Percentiles rank a stretch among this genome's conserved stretches.
Evolutionary conservation across 1,140 invertebrate species (phyloP).

Genomic region (Antheraea mylitta): DNA sequence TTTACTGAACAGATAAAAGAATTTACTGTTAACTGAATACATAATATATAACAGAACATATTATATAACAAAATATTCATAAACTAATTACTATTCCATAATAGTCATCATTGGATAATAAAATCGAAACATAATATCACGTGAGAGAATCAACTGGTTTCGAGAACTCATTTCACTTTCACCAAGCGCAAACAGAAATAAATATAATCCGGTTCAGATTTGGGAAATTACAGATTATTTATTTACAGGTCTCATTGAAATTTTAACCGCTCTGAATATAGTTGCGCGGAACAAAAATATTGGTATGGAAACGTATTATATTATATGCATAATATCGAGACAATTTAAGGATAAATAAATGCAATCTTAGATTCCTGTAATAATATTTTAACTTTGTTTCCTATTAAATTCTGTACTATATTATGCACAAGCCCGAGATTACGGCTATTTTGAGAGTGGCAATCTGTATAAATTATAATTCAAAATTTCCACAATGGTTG

Average conservation of each 20-base stretch:
- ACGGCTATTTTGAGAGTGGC: too few species aligned
- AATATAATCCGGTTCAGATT: slow-evolving; percentile 43
- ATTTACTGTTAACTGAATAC: neutral
- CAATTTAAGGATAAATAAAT: too few species aligned
- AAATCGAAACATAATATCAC: slow-evolving; percentile 37
- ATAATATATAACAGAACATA: slow-evolving; percentile 4
- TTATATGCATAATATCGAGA: too few species aligned
- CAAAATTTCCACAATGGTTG: too few species aligned
- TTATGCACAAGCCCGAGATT: too few species aligned
- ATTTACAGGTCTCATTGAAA: neutral
- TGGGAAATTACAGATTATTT: neutral
- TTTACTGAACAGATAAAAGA: neutral
- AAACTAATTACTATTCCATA: slow-evolving; percentile 47
- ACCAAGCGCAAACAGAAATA: slow-evolving; percentile 41
- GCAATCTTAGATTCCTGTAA: too few species aligned
- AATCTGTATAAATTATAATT: too few species aligned
- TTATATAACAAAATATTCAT: slow-evolving; percentile 32
- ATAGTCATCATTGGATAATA: slow-evolving; percentile 59
- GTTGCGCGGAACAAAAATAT: too few species aligned
- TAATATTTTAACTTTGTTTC: too few species aligned
- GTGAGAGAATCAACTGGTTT: slow-evolving; percentile 46
- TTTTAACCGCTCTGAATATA: too few species aligned
- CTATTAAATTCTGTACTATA: too few species aligned
- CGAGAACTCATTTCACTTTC: slow-evolving; percentile 58
- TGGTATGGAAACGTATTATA: too few species aligned